These are phyloP conservation scores for Yponomeuta cagnagella DNA, from an alignment of 2,888 invertebrate species.

Conservation along the genomic window DNA sequence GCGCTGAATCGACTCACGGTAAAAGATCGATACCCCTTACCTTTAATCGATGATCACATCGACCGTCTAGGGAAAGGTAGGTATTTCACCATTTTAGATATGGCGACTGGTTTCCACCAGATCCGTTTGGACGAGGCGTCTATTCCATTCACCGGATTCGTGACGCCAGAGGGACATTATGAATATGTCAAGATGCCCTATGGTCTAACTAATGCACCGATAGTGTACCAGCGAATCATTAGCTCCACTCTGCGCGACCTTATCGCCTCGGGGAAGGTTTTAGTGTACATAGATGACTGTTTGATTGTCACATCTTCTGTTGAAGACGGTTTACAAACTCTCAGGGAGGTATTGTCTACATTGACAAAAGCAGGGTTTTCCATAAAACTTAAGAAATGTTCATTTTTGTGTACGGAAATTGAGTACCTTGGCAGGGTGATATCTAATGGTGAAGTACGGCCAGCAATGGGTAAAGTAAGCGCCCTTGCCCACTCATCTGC, in stretches of 20 bases:
- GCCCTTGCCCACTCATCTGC: slow-evolving; percentile 18
- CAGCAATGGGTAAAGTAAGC: slow-evolving; percentile 20
- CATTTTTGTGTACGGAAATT: slow-evolving; percentile 6
- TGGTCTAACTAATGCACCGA: slow-evolving; percentile 5
- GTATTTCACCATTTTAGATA: too few species aligned
- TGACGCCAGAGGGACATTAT: not conserved
- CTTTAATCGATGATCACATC: not conserved
- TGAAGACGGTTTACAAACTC: slow-evolving; percentile 14
- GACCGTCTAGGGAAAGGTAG: not conserved
- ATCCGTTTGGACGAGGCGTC: too few species aligned
- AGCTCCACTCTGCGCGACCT: slow-evolving; percentile 10
- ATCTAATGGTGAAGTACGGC: slow-evolving; percentile 22
- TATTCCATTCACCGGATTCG: not conserved
- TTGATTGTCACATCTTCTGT: slow-evolving; percentile 16
- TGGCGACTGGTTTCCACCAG: too few species aligned
- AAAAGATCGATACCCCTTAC: too few species aligned
- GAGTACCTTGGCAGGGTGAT: slow-evolving; percentile 18
- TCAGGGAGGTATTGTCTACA: slow-evolving; percentile 12
- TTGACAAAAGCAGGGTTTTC: slow-evolving; percentile 22
- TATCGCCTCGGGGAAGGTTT: slow-evolving; percentile 18
- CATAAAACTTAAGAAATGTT: slow-evolving; percentile 14
- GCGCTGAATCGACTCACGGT: too few species aligned
- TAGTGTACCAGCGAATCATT: slow-evolving; percentile 20
- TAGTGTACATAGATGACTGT: slow-evolving; percentile 22
- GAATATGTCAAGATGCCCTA: slow-evolving; percentile 9